A percentile compares a stretch with the other conserved stretches of the same genome.
Evolutionary conservation across 2,888 invertebrate genomes (phyloP).

Genomic region (Agrochola litura): DNA sequence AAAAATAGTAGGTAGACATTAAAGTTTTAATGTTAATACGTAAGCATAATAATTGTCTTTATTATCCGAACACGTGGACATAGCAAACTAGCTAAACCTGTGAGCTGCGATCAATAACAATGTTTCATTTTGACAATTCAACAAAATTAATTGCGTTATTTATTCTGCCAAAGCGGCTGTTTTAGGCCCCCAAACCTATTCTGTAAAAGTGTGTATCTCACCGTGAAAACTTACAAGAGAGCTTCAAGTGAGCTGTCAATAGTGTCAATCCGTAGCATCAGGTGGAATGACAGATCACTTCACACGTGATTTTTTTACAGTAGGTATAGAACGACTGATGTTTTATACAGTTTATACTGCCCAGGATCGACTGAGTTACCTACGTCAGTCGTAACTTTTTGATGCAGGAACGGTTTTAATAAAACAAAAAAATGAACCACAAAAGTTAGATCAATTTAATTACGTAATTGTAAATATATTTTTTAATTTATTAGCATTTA

Average conservation of each 20-base stretch:
- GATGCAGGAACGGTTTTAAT: neutral
- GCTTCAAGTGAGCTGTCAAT: too few species aligned
- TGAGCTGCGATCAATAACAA: neutral
- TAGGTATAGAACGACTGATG: too few species aligned
- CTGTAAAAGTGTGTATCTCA: too few species aligned
- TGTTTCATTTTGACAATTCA: too few species aligned
- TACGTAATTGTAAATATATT: slow-evolving; percentile 60
- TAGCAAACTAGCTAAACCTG: neutral
- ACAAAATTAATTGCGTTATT: too few species aligned
- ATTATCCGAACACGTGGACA: neutral
- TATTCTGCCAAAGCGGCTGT: too few species aligned
- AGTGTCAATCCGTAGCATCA: too few species aligned
- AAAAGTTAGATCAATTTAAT: slow-evolving; percentile 58
- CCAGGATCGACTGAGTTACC: neutral
- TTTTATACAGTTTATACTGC: too few species aligned
- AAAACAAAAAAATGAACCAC: slow-evolving; percentile 39
- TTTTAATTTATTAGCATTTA: slow-evolving; percentile 64
- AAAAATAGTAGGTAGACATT: neutral
- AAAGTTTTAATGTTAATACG: neutral
- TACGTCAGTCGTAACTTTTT: neutral
- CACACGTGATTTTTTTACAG: too few species aligned
- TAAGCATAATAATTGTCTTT: neutral
- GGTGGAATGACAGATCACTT: too few species aligned
- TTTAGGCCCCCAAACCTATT: too few species aligned
- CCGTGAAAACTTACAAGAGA: too few species aligned